phyloP scores from a whole-genome alignment of 2,888 invertebrate species.

The Hipparchia semele region DNA sequence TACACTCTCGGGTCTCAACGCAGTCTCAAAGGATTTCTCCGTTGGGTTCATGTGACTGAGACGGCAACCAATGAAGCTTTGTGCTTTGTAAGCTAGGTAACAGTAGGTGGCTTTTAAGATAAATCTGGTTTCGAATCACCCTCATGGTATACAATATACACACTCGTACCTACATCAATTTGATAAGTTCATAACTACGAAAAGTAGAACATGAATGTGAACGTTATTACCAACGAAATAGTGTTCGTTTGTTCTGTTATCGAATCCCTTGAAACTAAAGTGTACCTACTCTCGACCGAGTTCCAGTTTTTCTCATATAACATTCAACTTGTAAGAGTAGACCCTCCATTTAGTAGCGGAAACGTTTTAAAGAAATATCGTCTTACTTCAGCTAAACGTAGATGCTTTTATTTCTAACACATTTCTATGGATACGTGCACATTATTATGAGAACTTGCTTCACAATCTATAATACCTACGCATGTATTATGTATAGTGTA shows the following conservation, averaged over 20 bases:
- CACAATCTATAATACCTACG: no score
- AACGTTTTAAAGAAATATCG: slow-evolving; percentile 32
- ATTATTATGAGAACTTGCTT: no score
- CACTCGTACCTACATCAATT: not conserved
- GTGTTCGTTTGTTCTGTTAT: slow-evolving; percentile 35
- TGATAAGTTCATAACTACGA: not conserved
- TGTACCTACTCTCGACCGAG: slow-evolving; percentile 41
- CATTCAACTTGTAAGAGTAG: slow-evolving; percentile 21
- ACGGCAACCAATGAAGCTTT: not conserved
- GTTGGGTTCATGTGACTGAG: not conserved
- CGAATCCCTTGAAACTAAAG: slow-evolving; percentile 33
- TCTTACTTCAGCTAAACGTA: slow-evolving; percentile 17
- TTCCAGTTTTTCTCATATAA: slow-evolving; percentile 34
- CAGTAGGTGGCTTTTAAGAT: not conserved
- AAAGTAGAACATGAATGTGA: not conserved
- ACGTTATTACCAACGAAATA: not conserved
- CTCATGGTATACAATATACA: not conserved
- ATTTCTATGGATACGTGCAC: not conserved
- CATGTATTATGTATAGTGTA: no score
- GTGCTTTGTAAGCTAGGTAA: not conserved
- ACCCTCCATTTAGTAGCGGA: slow-evolving; percentile 25
- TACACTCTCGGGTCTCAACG: not conserved
- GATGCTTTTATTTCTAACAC: not conserved
- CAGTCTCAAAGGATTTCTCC: slow-evolving; percentile 12
- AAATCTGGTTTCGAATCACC: not conserved